Evolutionary conservation across 2,113 vertebrate species (phyloP), one percentile per base, ranked within the genome.

Genomic region (Corythoichthys intestinalis): DNA sequence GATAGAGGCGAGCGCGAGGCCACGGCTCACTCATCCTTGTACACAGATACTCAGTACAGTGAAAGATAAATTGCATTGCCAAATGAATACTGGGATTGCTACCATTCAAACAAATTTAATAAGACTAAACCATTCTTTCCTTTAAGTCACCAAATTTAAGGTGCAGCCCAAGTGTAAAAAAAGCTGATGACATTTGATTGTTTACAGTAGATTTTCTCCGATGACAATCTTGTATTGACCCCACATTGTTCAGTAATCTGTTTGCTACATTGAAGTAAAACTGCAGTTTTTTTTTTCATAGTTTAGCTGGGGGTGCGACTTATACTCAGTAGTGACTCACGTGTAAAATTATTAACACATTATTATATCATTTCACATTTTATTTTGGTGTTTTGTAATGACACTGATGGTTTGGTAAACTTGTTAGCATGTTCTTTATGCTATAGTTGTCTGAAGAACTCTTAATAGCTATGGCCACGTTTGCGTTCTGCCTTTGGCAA

Each of bases 1-100:
- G 80, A 87, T 81, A 75, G 83, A 86, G 84, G 84, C 82, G 71
- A 86, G 77, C 75, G 20, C 84, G 79, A 87, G 87, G 87, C 85
- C 86, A 88, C 88, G 79, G 77, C 84, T 89, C 81, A 83, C 77
- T 86, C 82, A 86, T 87, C 79, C 85, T 85, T 87, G 83, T 81
- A 81, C 81, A 78, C 77, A 85, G 68, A 53, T 74, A 86, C 78
- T 75, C 67, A 3, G 73, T 58, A 70, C 79, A 66, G 39, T 86
- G 83, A 86, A 87, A 88, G 75, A 84, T 71, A 86, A 85, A 86
- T 80, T 77, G 75, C 73, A 81, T 74, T 69, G 54, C 82, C 78
- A 83, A 87, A 88, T 88, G 84, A 88, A 86, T 88, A 87, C 76
- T 77, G 53, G 74, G 80, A 88, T 86, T 76, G 78, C 67, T 66